Base-by-base conservation (phyloP, 1,140 invertebrate genomes). In the Penaeus japonicus region DNA sequence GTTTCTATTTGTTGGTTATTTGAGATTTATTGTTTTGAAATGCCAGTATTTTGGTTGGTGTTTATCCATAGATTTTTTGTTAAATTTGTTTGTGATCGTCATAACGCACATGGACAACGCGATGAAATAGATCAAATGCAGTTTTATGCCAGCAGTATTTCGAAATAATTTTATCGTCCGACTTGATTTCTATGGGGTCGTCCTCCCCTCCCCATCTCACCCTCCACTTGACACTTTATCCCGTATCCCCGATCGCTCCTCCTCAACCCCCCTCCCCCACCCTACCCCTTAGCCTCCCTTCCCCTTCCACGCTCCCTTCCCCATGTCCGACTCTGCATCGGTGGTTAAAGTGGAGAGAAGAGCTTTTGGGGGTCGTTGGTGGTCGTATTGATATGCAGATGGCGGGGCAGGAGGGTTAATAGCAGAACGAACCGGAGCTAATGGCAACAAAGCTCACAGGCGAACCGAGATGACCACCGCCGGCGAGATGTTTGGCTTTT, bases 311-410 rank as follows among this genome's bases (percentile, higher is more conserved):
- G 30, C 20, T 30, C 62, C 30, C 62, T 79, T 53, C 77, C 39
- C 35, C 77, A 53, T 27, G n/a, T 35, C 22, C 77, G 39, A 22
- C n/a, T 35, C 39, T n/a, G n/a, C 30, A 79, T 35, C 39, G 77
- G 77, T 79, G 39, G 39, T 35, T 47, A 47, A 47, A 47, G 47
- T 47, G 47, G 47, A 47, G 47, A 47, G 10, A 15, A 47, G 47
- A 47, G 47, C 47, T 47, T 47, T 47, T 15, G 47, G 30, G n/a
- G 77, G n/a, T 79, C 30, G 22, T 54, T 17, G 80, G 80, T 30
- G 80, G 80, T 30, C 12, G 84, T 86, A 86, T 86, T 86, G 84
- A 86, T 86, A 86, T 86, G 84, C 84, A 86, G 84, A 86, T 86
- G 75, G 35, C 39, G 75, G 70, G 83, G 47, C n/a, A 47, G 32